A percentile compares a stretch with the other conserved stretches of the same genome.
These are phyloP conservation scores for Glyptemys insculpta DNA, from an alignment of 2,797 vertebrate species.

Conservation along the genomic window DNA sequence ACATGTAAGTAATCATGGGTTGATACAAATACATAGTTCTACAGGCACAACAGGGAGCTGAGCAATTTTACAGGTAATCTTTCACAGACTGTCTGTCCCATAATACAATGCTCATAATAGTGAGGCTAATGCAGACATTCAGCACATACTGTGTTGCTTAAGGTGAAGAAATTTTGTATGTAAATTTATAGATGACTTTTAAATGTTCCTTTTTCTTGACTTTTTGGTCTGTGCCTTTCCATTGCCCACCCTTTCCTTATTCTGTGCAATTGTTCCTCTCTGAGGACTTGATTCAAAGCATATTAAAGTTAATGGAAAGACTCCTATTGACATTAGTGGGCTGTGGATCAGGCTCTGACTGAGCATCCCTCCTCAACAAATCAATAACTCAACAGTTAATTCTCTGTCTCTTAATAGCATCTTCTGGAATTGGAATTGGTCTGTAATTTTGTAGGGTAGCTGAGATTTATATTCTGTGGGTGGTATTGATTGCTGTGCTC, in stretches of 20 bases:
- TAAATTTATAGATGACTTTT: neutral
- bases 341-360: neutral
- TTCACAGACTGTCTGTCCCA: neutral
- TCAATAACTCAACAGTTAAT: neutral
- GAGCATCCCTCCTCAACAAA: neutral
- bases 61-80: neutral
- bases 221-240: neutral
- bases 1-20: neutral
- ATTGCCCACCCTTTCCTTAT: neutral
- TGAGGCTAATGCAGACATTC: neutral
- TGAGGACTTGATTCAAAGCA: neutral
- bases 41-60: neutral
- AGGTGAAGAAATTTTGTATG: neutral
- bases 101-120: neutral
- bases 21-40: constrained; percentile 2
- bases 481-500: constrained; percentile 13
- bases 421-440: neutral
- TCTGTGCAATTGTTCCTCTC: neutral
- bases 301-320: neutral
- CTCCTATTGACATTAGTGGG: fast-evolving
- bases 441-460: neutral
- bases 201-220: neutral
- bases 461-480: neutral
- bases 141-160: neutral
- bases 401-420: neutral